These are phyloP conservation scores for Sebastes taczanowskii DNA, from an alignment of 2,797 vertebrate species.

Conservation along the genomic window DNA sequence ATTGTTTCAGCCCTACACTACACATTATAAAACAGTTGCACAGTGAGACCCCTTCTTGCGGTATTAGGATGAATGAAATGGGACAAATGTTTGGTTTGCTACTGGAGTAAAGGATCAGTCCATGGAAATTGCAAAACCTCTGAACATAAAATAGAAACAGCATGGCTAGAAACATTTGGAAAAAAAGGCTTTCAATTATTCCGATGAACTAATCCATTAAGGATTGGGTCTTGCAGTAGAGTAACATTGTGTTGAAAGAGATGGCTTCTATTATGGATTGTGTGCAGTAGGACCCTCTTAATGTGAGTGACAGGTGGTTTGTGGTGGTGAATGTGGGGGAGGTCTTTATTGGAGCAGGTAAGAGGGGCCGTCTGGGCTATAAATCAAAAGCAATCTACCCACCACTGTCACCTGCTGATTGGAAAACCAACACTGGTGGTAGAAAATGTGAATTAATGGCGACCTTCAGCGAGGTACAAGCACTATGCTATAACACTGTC, in stretches of 20 bases:
- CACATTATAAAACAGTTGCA: too few relatives aligned
- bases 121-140: background rate
- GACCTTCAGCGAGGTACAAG: slow-evolving; percentile 45
- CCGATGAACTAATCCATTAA: background rate
- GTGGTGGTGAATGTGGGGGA: background rate
- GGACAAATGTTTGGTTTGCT: background rate
- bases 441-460: slow-evolving; percentile 58
- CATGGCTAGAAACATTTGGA: background rate
- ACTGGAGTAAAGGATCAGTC: background rate
- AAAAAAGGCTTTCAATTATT: background rate
- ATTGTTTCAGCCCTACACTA: too few relatives aligned
- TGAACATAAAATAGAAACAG: background rate
- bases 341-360: slow-evolving; percentile 44
- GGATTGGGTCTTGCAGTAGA: background rate
- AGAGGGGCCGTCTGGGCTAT: slow-evolving; percentile 36
- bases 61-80: background rate
- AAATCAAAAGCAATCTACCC: slow-evolving; percentile 67
- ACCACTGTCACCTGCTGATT: slow-evolving; percentile 62
- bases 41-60: too few relatives aligned
- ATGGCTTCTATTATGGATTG: background rate
- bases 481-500: slow-evolving; percentile 16
- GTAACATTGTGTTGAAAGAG: background rate
- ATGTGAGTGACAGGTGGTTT: slow-evolving; percentile 23
- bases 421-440: slow-evolving; percentile 63
- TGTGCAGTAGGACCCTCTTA: background rate